These are phyloP conservation scores for Orius laevigatus DNA, from an alignment of 1,140 invertebrate species.

Conservation along the genomic window DNA sequence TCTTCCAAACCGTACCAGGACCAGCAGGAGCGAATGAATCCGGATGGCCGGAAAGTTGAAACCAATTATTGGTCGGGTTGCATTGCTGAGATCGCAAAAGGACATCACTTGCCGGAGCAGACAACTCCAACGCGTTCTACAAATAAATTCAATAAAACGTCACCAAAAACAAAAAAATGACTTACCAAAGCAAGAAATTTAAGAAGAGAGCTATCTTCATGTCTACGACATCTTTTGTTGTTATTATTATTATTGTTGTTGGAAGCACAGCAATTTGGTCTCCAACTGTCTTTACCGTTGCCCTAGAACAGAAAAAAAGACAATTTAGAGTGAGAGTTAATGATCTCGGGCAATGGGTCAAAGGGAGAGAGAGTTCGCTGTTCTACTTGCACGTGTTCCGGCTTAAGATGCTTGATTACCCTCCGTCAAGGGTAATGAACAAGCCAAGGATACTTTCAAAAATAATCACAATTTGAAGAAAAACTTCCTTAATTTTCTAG, in stretches of 20 bases:
- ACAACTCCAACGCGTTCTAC: constrained; percentile 86
- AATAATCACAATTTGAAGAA: no score
- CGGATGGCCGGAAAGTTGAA: constrained; percentile 85
- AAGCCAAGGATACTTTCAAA: no score
- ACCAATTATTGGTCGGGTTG: constrained; percentile 41
- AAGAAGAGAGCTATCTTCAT: constrained; percentile 36
- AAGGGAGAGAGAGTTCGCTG: no score
- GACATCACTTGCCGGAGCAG: constrained; percentile 76
- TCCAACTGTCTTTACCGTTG: constrained; percentile 13
- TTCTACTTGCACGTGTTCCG: no score
- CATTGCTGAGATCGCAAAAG: constrained; percentile 33
- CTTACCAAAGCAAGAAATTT: constrained; percentile 47
- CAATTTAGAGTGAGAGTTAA: no score
- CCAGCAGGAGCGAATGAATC: constrained; percentile 85
- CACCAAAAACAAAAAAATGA: constrained; percentile 19
- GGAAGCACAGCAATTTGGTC: constrained; percentile 6
- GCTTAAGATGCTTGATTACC: no score
- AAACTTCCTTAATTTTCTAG: no score
- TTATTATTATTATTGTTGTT: constrained; percentile 4
- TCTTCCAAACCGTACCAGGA: constrained; percentile 40
- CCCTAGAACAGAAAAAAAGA: constrained; percentile 1
- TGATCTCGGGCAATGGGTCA: no score
- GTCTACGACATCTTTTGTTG: constrained; percentile 3
- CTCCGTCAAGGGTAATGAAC: no score
- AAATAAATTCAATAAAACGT: constrained; percentile 26